Evolutionary conservation across 2,888 invertebrate genomes (phyloP).

Genomic region (Scaptomyza reducta): DNA sequence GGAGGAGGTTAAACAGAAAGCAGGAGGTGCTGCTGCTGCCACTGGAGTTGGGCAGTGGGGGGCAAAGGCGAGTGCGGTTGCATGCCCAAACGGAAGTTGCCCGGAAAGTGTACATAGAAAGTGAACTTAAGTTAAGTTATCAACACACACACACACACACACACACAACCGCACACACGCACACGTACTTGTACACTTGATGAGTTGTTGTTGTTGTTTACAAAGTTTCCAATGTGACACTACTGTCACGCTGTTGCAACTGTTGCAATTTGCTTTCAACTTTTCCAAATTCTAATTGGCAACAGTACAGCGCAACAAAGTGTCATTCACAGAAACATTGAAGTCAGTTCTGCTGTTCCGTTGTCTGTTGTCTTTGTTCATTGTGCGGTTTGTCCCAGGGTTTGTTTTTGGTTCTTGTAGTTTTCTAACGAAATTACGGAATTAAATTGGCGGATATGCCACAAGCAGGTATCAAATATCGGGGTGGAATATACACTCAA

Average conservation of each 20-base stretch:
- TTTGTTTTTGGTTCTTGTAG: constrained; percentile 16
- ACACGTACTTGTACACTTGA: constrained; percentile 8
- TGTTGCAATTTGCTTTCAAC: constrained; percentile 74
- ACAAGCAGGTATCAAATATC: constrained; percentile 46
- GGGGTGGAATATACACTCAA: constrained; percentile 3
- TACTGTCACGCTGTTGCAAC: constrained; percentile 49
- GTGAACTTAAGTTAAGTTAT: constrained; percentile 77
- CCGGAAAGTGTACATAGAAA: constrained; percentile 74
- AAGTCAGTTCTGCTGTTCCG: constrained; percentile 18
- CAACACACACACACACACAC: constrained; percentile 44
- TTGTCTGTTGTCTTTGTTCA: constrained; percentile 22
- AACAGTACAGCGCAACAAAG: constrained; percentile 61
- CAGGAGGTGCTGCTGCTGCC: not conserved
- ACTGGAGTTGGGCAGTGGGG: not conserved
- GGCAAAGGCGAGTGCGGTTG: constrained; percentile 67
- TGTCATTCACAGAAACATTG: constrained; percentile 64
- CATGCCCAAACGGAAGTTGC: constrained; percentile 77
- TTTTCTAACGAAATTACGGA: constrained; percentile 55
- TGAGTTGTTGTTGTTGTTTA: constrained; percentile 46
- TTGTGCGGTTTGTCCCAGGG: constrained; percentile 36
- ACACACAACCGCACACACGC: constrained; percentile 15
- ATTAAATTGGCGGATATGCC: constrained; percentile 37
- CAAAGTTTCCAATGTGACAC: constrained; percentile 66
- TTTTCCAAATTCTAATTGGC: constrained; percentile 78
- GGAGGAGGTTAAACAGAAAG: not conserved